Percentiles rank a stretch among this genome's conserved stretches.
phyloP scores from a whole-genome alignment of 2,888 invertebrate genomes.

The Lithosia quadra region DNA sequence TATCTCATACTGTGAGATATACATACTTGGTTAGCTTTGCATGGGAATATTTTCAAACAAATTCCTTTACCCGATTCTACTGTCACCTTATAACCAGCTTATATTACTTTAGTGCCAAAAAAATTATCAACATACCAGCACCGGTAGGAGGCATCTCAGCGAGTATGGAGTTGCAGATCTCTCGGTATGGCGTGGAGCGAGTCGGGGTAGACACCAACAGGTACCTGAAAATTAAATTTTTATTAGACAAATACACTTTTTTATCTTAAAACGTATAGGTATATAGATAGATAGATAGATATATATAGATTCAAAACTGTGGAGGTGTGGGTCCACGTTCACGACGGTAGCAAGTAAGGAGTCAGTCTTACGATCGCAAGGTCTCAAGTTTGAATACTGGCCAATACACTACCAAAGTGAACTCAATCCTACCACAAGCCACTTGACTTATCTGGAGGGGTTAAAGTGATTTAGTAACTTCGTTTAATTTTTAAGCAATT shows the following conservation, averaged over 20 bases:
- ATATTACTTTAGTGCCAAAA: too few species aligned
- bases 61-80: not conserved
- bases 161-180: constrained; percentile 92
- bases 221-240: constrained; percentile 76
- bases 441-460: not conserved
- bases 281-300: not conserved
- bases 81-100: not conserved
- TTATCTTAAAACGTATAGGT: not conserved
- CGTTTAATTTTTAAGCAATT: not conserved
- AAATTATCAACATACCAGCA: constrained; percentile 74
- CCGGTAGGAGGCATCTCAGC: constrained; percentile 92
- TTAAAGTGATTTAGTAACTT: not conserved
- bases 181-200: constrained; percentile 93
- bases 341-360: too few species aligned
- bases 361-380: too few species aligned
- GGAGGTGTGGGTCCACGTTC: too few species aligned
- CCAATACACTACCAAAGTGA: too few species aligned
- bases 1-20: too few species aligned
- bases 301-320: too few species aligned
- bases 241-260: not conserved
- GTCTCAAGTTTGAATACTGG: too few species aligned
- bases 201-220: constrained; percentile 88
- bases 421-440: too few species aligned
- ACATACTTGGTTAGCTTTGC: too few species aligned
- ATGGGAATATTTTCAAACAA: not conserved